Evolutionary conservation across 2,888 invertebrate genomes (phyloP).

Genomic region (Alentia gelatinosa): DNA sequence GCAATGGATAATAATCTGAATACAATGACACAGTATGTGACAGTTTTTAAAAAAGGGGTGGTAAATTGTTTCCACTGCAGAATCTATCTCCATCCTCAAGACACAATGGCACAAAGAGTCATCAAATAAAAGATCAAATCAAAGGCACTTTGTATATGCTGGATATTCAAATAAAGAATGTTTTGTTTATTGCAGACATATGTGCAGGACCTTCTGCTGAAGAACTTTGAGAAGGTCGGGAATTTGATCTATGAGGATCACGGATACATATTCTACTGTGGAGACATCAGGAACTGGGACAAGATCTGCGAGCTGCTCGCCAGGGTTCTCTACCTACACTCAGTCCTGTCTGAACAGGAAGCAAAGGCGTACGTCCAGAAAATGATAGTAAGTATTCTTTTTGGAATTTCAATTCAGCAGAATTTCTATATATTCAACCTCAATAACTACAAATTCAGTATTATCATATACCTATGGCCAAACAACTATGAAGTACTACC

Average conservation of each 20-base stretch:
- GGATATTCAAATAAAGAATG: neutral
- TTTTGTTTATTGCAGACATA: neutral
- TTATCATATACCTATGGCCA: neutral
- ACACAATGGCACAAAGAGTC: no score
- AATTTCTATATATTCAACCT: neutral
- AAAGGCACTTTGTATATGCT: no score
- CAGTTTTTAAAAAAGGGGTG: no score
- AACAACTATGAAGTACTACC: neutral
- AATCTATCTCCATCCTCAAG: no score
- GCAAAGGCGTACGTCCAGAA: neutral
- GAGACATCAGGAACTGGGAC: conserved; percentile 22
- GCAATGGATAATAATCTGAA: no score
- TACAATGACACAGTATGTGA: no score
- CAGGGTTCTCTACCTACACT: neutral
- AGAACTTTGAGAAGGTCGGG: neutral
- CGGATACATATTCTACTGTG: conserved; percentile 13
- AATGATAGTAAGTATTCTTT: neutral
- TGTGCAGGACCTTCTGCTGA: conserved; percentile 4
- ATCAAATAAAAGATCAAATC: no score
- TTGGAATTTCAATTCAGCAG: neutral
- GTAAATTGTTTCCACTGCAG: no score
- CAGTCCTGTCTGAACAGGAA: neutral
- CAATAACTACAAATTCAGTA: neutral
- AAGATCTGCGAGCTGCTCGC: neutral
- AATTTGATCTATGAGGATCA: neutral